A percentile compares a stretch with the other conserved stretches of the same genome.
Conservation (phyloP, 2,888 invertebrate species). For the Notodromas monacha region DNA sequence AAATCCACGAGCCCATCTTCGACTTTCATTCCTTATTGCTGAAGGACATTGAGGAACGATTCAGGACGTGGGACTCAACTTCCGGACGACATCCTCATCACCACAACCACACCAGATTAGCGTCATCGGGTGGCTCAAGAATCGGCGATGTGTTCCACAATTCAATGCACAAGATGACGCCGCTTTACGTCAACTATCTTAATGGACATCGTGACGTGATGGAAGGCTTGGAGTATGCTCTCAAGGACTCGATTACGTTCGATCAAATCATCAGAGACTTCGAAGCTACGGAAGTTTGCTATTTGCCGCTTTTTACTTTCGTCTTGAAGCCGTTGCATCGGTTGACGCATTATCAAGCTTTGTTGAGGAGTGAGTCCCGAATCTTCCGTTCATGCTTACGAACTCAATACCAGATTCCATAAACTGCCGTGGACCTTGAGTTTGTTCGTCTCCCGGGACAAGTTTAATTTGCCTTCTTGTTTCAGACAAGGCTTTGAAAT, state of each 20-base stretch:
- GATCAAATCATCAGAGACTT: slow-evolving; percentile 37
- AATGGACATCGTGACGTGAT: slow-evolving; percentile 39
- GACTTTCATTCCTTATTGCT: slow-evolving; percentile 47
- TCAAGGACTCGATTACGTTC: slow-evolving; percentile 31
- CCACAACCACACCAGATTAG: too few species aligned
- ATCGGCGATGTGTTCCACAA: neutral
- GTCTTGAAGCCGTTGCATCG: slow-evolving; percentile 51
- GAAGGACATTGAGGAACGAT: slow-evolving; percentile 36
- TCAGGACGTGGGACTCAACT: slow-evolving; percentile 27
- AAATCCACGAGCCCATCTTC: slow-evolving; percentile 33
- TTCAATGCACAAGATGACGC: too few species aligned
- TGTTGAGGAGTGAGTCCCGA: slow-evolving; percentile 39
- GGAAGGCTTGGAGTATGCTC: slow-evolving; percentile 42
- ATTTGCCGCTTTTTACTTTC: slow-evolving; percentile 47
- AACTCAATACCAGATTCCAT: too few species aligned
- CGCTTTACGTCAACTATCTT: slow-evolving; percentile 20
- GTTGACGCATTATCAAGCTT: slow-evolving; percentile 37
- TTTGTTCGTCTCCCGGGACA: too few species aligned
- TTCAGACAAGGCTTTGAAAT: too few species aligned
- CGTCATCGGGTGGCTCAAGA: too few species aligned
- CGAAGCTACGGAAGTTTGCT: slow-evolving; percentile 50
- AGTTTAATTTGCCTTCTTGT: too few species aligned
- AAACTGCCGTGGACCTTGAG: too few species aligned
- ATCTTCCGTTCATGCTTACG: too few species aligned
- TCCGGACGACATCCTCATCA: neutral